Percentiles rank a stretch among this genome's conserved stretches.
phyloP scores from a whole-genome alignment of 2,797 vertebrate species.

The Thalassophryne amazonica region DNA sequence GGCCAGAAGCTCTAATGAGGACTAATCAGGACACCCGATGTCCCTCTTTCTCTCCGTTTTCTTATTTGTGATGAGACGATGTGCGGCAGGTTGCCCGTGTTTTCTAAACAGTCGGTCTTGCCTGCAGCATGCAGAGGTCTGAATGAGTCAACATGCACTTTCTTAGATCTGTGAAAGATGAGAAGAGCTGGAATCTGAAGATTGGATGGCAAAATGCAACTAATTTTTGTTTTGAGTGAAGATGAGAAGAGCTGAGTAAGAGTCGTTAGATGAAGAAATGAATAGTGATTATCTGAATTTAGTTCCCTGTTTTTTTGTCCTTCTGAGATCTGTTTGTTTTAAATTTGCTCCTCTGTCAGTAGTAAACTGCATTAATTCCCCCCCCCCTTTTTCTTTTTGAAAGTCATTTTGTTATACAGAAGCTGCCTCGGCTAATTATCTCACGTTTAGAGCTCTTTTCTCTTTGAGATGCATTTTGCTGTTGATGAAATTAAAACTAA shows the following conservation, averaged over 20 bases:
- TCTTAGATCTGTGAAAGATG: no score
- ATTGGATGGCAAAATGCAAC: constrained; percentile 58
- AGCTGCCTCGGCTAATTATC: constrained; percentile 73
- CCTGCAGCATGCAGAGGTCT: constrained; percentile 54
- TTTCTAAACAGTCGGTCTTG: constrained; percentile 30
- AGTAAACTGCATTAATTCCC: no score
- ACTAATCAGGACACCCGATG: constrained; percentile 50
- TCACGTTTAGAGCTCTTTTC: constrained; percentile 34
- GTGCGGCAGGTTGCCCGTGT: constrained; percentile 41
- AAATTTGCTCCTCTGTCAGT: constrained; percentile 75
- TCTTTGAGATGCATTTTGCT: constrained; percentile 57
- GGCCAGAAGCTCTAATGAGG: constrained; percentile 66
- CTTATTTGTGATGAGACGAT: constrained; percentile 32
- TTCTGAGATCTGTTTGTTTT: constrained; percentile 64
- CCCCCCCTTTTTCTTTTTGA: constrained; percentile 48
- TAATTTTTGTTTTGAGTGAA: constrained; percentile 54
- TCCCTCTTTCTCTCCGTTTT: constrained; percentile 15
- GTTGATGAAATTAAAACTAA: constrained; percentile 57
- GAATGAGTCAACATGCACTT: constrained; percentile 33
- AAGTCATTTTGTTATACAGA: constrained; percentile 81
- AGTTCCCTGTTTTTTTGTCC: constrained; percentile 53
- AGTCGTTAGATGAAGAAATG: constrained; percentile 49
- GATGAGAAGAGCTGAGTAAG: constrained; percentile 45
- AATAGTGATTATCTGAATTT: constrained; percentile 64
- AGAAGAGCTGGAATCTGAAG: constrained; percentile 41